Evolutionary conservation across 1,140 invertebrate species (phyloP).

Genomic region (Colletes gigas): DNA sequence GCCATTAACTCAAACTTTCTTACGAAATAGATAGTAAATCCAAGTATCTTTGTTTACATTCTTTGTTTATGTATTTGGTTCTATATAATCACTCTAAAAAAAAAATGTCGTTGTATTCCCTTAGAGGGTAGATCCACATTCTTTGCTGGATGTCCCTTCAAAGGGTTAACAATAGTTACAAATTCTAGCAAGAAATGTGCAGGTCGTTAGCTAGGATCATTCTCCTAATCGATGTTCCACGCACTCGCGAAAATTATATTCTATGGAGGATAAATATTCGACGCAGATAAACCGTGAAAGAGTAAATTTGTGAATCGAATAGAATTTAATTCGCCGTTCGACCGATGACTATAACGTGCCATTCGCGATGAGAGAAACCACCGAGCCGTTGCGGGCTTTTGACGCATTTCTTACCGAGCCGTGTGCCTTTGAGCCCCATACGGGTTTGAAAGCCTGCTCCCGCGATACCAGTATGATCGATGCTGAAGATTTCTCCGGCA

Average conservation of each 20-base stretch:
- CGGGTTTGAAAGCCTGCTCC: background rate
- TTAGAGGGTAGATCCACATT: too few relatives aligned
- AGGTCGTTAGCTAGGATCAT: too few relatives aligned
- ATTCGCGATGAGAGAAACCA: slow-evolving; percentile 3
- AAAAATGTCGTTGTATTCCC: too few relatives aligned
- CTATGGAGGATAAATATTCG: slow-evolving; percentile 6
- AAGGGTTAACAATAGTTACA: too few relatives aligned
- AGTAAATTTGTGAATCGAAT: slow-evolving; percentile 39
- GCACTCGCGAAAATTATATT: background rate
- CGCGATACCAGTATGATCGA: slow-evolving; percentile 31
- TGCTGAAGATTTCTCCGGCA: slow-evolving; percentile 30
- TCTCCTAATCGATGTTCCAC: too few relatives aligned
- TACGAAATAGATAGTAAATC: too few relatives aligned
- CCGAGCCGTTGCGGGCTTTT: slow-evolving; percentile 10
- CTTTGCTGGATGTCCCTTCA: too few relatives aligned
- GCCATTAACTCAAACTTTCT: too few relatives aligned
- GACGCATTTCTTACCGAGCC: slow-evolving; percentile 39
- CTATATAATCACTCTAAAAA: too few relatives aligned
- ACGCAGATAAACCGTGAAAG: slow-evolving; percentile 22
- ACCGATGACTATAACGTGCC: background rate
- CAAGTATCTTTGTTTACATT: too few relatives aligned
- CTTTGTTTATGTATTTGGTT: too few relatives aligned
- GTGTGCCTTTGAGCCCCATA: slow-evolving; percentile 6
- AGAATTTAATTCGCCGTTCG: slow-evolving; percentile 35
- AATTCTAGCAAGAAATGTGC: too few relatives aligned